phyloP scores from a whole-genome alignment of 2,797 vertebrate genomes.

The Gobionotothen gibberifrons region DNA sequence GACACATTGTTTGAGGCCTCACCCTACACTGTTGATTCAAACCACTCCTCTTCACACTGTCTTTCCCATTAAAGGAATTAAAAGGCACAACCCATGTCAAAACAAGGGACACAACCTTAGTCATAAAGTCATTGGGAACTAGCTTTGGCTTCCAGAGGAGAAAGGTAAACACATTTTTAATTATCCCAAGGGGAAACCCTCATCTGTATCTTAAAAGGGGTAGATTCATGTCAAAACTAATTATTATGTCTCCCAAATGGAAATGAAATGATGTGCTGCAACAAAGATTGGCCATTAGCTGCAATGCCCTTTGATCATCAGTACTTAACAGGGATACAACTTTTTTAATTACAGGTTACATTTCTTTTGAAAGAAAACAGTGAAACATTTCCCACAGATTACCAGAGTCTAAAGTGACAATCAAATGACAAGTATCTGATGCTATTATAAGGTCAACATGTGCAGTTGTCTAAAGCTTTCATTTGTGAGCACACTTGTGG shows the following conservation, averaged over 20 bases:
- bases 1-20: constrained; percentile 47
- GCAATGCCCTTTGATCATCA: not conserved
- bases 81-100: constrained; percentile 52
- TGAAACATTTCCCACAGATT: not conserved
- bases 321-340: not conserved
- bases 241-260: constrained; percentile 2
- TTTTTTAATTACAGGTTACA: not conserved
- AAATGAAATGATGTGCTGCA: constrained; percentile 16
- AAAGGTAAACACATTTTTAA: constrained; percentile 56
- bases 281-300: not conserved
- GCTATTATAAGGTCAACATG: not conserved
- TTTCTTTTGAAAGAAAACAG: not conserved
- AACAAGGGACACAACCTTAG: constrained; percentile 31
- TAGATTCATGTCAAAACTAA: constrained; percentile 12
- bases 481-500: not conserved
- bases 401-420: not conserved
- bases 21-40: constrained; percentile 36
- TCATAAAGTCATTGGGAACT: constrained; percentile 36
- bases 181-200: constrained; percentile 29
- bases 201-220: constrained; percentile 17
- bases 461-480: not conserved
- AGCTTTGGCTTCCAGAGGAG: constrained; percentile 35
- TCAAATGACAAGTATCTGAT: not conserved
- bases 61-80: constrained; percentile 62
- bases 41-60: constrained; percentile 47